Evolutionary conservation across 2,797 vertebrate species (phyloP).

Genomic region (Peromyscus melanophrys): DNA sequence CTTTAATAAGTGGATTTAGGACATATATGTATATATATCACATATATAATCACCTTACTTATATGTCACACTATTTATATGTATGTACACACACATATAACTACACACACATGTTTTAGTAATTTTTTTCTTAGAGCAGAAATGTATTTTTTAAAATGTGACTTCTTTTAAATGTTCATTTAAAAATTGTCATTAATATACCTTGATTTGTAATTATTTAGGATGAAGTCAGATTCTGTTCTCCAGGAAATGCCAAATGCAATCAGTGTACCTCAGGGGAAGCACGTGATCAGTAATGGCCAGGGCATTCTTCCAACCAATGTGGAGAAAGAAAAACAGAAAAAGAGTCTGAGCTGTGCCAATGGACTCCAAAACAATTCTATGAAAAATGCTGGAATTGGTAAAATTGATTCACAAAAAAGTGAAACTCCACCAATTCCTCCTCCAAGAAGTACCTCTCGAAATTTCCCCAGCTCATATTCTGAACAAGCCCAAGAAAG

Average conservation of each 20-base stretch:
- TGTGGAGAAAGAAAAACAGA: conserved; percentile 91
- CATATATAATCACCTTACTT: background rate
- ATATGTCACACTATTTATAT: background rate
- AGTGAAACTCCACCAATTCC: conserved; percentile 92
- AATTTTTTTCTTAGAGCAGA: conserved; percentile 17
- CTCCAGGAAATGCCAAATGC: conserved; percentile 84
- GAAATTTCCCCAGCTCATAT: conserved; percentile 91
- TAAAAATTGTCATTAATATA: conserved; percentile 29
- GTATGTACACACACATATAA: background rate
- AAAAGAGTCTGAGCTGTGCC: conserved; percentile 88
- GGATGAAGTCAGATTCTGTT: conserved; percentile 90
- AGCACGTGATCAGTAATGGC: conserved; percentile 81
- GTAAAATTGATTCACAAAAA: conserved; percentile 85
- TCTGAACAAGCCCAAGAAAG: conserved; percentile 89
- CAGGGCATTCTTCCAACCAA: conserved; percentile 86
- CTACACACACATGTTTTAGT: background rate
- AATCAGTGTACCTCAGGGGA: conserved; percentile 82
- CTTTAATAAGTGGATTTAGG: background rate
- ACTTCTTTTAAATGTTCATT: conserved; percentile 1
- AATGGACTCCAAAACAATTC: conserved; percentile 61
- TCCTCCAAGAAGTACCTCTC: conserved; percentile 95
- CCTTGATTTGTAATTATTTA: conserved; percentile 78
- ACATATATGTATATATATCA: background rate
- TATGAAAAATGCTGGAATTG: conserved; percentile 85
- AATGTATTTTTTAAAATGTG: background rate